Base-by-base conservation (phyloP, 2,113 vertebrate species). In the Hoplias malabaricus region DNA sequence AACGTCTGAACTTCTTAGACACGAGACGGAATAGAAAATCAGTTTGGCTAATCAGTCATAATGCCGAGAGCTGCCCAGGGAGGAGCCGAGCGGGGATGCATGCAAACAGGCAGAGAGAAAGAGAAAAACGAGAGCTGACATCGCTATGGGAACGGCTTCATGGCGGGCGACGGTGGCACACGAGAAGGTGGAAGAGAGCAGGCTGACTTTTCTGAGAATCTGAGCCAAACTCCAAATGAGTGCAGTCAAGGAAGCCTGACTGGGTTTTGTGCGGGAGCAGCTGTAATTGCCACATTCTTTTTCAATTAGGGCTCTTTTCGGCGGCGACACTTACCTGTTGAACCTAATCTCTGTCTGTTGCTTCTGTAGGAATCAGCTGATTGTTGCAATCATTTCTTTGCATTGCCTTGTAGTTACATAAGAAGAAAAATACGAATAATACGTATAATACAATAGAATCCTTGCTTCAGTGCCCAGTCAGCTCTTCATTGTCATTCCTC, bases 111-210 rank as follows among this genome's bases (percentile, higher is more conserved):
- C 74, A 77, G 50, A 78, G 83, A 73, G 73, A 74, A 50, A 84
- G 69, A 77, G 65, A 82, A 80, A n/a, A 81, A 87, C 77, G 27
- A 87, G 67, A 79, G 77, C 73, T 79, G 82, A 62, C 80, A 87
- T 87, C 75, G 75, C 75, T 80, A 85, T 85, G 84, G 85, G 72
- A 88, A 87, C 80, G 5, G n/a, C 72, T 82, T 42, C 63, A 78
- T 74, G 21, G 71, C n/a, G 40, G 3, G 25, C 23, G 23, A 46
- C n/a, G 25, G 48, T 48, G 50, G 4, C 31, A 53, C 61, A 25
- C 50, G 59, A n/a, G n/a, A 61, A 54, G n/a, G 62, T 50, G 27
- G 50, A 46, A 57, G 27, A 67, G 48, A 68, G 29, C 38, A 59
- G n/a, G 25, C 31, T 29, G 56, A 23, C 2, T 59, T 59, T n/a